These are phyloP conservation scores for Prunella strophiata DNA, from an alignment of 2,797 vertebrate genomes.

Conservation along the genomic window DNA sequence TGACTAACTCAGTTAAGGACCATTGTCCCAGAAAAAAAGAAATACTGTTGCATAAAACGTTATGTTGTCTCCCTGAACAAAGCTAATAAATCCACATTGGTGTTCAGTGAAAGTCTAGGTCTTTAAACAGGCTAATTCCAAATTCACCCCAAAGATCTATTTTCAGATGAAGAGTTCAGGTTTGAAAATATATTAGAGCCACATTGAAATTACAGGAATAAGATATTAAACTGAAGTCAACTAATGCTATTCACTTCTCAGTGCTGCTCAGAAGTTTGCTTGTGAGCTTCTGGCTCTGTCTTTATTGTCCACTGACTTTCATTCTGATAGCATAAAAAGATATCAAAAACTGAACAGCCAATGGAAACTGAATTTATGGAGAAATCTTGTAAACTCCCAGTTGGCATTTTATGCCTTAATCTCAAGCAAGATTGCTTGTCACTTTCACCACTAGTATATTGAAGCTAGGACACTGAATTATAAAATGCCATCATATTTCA, in stretches of 20 bases:
- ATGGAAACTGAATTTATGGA: background rate
- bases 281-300: background rate
- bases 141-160: background rate
- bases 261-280: background rate
- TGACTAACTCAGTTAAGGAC: background rate
- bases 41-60: background rate
- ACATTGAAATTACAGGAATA: background rate
- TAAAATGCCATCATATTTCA: background rate
- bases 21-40: background rate
- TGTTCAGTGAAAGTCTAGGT: background rate
- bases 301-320: background rate
- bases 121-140: conserved; percentile 3
- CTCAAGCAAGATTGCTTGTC: background rate
- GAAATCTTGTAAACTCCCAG: background rate
- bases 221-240: background rate
- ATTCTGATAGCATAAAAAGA: background rate
- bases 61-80: background rate
- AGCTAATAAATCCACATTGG: background rate
- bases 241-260: background rate
- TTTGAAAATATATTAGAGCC: background rate
- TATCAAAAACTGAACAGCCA: background rate
- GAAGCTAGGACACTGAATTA: background rate
- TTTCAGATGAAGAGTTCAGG: background rate
- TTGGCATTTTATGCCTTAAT: background rate
- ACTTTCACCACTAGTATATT: background rate